Evolutionary conservation across 2,113 vertebrate species (phyloP).

Genomic region (Neolamprologus cancellatus): DNA sequence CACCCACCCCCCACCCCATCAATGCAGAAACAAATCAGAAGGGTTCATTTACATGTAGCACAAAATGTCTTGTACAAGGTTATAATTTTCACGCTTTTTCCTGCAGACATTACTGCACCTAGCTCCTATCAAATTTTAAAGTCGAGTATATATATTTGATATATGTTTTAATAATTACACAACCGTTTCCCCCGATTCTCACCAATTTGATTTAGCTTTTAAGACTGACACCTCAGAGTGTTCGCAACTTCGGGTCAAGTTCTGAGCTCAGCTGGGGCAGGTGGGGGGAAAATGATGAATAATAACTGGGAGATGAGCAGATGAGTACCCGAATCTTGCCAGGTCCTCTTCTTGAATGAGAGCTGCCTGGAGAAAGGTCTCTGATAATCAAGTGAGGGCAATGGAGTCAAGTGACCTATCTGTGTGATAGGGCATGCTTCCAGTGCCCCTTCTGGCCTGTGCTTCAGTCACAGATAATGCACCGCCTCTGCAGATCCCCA

Average conservation of each 20-base stretch:
- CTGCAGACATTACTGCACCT: background rate
- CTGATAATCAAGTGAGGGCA: constrained; percentile 64
- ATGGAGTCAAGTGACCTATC: constrained; percentile 70
- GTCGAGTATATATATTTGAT: background rate
- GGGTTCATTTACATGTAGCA: background rate
- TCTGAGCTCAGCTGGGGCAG: constrained; percentile 50
- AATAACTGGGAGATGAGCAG: constrained; percentile 46
- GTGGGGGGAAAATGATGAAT: constrained; percentile 31
- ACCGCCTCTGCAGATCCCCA: constrained; percentile 67
- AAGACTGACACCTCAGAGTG: background rate
- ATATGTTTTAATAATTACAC: background rate
- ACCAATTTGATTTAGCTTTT: background rate
- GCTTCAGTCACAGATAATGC: constrained; percentile 63
- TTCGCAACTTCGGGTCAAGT: constrained; percentile 17
- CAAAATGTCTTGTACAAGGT: background rate
- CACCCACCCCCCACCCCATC: background rate
- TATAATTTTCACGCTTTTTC: background rate
- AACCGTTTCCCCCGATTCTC: background rate
- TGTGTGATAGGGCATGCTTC: constrained; percentile 61
- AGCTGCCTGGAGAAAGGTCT: constrained; percentile 31
- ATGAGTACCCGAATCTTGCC: constrained; percentile 41
- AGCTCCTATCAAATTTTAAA: background rate
- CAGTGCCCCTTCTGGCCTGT: constrained; percentile 37
- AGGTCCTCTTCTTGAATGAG: constrained; percentile 21
- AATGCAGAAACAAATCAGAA: background rate